Base-by-base conservation (phyloP, 2,888 invertebrate genomes). In the Tenthredo notha region DNA sequence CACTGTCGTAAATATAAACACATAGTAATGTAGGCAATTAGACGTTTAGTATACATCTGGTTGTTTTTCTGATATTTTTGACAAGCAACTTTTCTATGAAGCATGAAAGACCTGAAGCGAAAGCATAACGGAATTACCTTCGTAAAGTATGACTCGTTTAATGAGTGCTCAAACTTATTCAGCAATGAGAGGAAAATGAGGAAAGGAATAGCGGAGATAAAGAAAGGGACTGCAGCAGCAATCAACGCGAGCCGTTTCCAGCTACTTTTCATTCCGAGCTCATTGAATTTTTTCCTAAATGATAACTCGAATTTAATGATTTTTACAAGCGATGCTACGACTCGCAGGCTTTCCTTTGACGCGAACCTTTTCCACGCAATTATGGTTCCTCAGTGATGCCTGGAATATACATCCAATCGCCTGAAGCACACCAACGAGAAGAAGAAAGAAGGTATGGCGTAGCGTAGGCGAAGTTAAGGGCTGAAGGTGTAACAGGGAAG, bases 351-450 rank as follows among this genome's bases (percentile, higher is more conserved):
- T 80, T 40, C 40, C 33, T 58, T 80, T 61, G 80, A 80, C 80
- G 61, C 21, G 61, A 61, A 61, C 25, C 61, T 80, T 61, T 61
- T 61, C 80, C 80, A 61, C 58, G 80, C 61, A 80, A 80, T 80
- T 80, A 80, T 80, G 80, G 80, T 80, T 61, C 58, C 80, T 80
- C 80, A n/a, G 61, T 50, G 61, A 61, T 37, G 58, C 40, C 40
- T 25, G 40, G 61, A 80, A 61, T 80, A 37, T 61, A 80, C 80
- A 80, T 80, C 80, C 58, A 80, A 80, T 80, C 80, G 80, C 80
- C 80, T 33, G 61, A 61, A 80, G 80, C 80, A 40, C 58, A 80
- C 58, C 61, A 29, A 80, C 58, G 61, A 61, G 61, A 37, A 58
- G 21, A 21, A 25, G 61, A 37, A 25, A 29, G 78, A 58, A 61